phyloP scores from a whole-genome alignment of 2,888 invertebrate genomes.

The Athrips mouffetella region DNA sequence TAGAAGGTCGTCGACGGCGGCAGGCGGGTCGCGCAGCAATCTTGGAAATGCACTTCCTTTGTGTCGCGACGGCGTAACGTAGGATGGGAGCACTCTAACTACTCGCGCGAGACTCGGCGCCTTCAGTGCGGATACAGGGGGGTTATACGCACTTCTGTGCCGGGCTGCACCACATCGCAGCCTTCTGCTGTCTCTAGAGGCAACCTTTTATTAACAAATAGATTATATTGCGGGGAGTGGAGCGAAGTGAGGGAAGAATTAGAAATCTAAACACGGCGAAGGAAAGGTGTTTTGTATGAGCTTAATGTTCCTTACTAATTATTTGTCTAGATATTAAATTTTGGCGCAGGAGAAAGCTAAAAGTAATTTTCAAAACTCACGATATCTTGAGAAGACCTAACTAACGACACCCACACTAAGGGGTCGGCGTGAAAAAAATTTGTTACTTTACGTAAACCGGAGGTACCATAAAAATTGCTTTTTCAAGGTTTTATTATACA shows the following conservation, averaged over 20 bases:
- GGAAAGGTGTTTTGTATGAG: no score
- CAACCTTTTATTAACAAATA: not conserved
- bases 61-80: conserved; percentile 1
- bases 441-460: no score
- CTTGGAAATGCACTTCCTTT: conserved; percentile 5
- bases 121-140: not conserved
- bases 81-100: not conserved
- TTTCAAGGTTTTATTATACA: no score
- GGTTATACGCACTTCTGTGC: not conserved
- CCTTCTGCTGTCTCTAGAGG: not conserved
- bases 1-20: not conserved
- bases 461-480: no score
- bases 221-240: not conserved
- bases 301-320: no score
- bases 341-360: no score
- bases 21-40: not conserved
- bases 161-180: not conserved
- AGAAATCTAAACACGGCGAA: not conserved
- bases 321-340: no score
- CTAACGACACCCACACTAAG: no score
- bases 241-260: not conserved
- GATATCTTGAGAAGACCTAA: no score
- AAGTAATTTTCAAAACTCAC: no score
- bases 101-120: not conserved
- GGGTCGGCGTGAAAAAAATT: no score